phyloP scores from a whole-genome alignment of 2,113 vertebrate genomes.

The Hippocampus mohnikei region DNA sequence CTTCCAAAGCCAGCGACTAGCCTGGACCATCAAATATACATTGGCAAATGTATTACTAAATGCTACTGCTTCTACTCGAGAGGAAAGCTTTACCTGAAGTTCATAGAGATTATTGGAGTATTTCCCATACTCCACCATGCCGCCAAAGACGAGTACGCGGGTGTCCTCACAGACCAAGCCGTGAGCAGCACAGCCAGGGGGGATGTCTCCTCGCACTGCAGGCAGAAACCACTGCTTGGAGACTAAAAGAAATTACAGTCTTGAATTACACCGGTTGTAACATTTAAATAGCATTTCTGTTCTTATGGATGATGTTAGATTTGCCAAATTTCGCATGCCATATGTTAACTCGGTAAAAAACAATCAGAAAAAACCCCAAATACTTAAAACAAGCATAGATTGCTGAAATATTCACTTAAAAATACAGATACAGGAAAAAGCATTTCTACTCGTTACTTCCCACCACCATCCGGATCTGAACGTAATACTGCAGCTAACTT shows the following conservation, averaged over 20 bases:
- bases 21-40: constrained; percentile 60
- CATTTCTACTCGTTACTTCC: not conserved
- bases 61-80: too few species aligned
- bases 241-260: constrained; percentile 59
- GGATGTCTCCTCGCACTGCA: constrained; percentile 95
- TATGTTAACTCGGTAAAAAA: not conserved
- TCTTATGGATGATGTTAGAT: not conserved
- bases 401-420: not conserved
- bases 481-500: not conserved
- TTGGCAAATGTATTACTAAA: not conserved
- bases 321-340: not conserved
- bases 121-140: constrained; percentile 97
- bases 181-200: constrained; percentile 93
- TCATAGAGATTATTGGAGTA: constrained; percentile 94
- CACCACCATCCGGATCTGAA: too few species aligned
- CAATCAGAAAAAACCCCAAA: not conserved
- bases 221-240: constrained; percentile 98
- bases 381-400: not conserved
- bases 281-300: not conserved
- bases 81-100: constrained; percentile 80
- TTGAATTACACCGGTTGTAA: not conserved
- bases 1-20: constrained; percentile 97
- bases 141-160: constrained; percentile 91
- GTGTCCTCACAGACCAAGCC: constrained; percentile 94
- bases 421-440: not conserved